Base-by-base conservation (phyloP, 1,140 invertebrate genomes). In the Batillaria attramentaria region DNA sequence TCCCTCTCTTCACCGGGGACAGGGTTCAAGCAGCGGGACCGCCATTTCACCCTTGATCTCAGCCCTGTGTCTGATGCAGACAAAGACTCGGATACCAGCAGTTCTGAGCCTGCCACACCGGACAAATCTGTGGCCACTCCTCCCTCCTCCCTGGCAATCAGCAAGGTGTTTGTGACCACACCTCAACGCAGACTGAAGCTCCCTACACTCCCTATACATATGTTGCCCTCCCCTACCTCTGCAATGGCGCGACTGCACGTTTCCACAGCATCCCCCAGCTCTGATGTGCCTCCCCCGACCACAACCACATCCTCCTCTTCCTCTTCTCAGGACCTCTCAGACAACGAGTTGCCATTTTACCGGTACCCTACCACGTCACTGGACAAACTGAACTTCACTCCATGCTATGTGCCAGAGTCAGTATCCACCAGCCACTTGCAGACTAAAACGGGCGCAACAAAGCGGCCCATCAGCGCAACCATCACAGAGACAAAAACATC, bases 331-430 rank as follows among this genome's bases (percentile, higher is more conserved):
- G 73, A 75, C 43, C 57, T 62, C 33, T 62, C 57, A n/a, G 33
- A 24, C 10, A 62, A 75, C n/a, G 73, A 75, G 73, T 28, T 75
- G 54, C 73, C 73, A 4, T 75, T 75, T n/a, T 33, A 35, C 28
- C 46, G 84, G 50, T 89, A 88, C 78, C 87, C 89, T 33, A 86
- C 88, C 80, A 90, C 88, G 77, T 87, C 88, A 54, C 79, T 91
- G 24, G 89, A 90, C 80, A 87, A 91, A 79, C 81, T 90, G 1
- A 90, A 84, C 78, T 90, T 91, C 70, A 89, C 87, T 8, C 89
- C 89, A 50, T 90, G 89, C 81, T 87, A 87, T 35, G 75, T 77
- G 62, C 66, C 43, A 4, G 54, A 43, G 4, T 20, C 35, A 31
- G 4, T 37, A 31, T 33, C 77, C 10, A 18, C 79, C 31, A 78